phyloP scores from a whole-genome alignment of 2,888 invertebrate genomes.

The Meteorus colon region DNA sequence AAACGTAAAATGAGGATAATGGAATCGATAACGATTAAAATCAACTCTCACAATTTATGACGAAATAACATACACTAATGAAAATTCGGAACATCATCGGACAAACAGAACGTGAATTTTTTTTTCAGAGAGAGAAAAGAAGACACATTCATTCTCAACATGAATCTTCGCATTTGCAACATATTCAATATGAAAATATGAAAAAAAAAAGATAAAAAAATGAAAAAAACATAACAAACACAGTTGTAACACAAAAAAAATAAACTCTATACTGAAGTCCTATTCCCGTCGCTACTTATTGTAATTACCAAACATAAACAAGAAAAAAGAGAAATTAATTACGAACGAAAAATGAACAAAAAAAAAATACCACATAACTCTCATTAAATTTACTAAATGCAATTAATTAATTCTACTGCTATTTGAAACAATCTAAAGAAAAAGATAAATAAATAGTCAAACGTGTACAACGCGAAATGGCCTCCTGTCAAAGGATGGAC shows the following conservation, averaged over 20 bases:
- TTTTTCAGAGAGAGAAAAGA: not conserved
- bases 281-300: slow-evolving; percentile 1
- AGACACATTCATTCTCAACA: slow-evolving; percentile 42
- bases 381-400: slow-evolving; percentile 49
- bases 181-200: slow-evolving; percentile 37
- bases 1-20: not conserved
- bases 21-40: slow-evolving; percentile 9
- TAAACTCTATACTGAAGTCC: slow-evolving; percentile 3
- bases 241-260: slow-evolving; percentile 1
- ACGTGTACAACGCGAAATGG: slow-evolving; percentile 42
- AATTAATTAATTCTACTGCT: slow-evolving; percentile 43
- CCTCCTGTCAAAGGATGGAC: slow-evolving; percentile 27
- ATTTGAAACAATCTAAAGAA: slow-evolving; percentile 41
- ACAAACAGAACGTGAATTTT: slow-evolving; percentile 10
- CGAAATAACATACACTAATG: not conserved
- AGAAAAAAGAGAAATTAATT: slow-evolving; percentile 28
- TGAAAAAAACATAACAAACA: not conserved
- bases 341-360: not conserved
- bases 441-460: slow-evolving; percentile 38
- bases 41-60: not conserved
- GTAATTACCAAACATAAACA: slow-evolving; percentile 35
- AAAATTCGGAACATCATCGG: not conserved
- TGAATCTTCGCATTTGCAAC: slow-evolving; percentile 50
- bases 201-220: slow-evolving; percentile 7
- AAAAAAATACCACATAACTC: slow-evolving; percentile 21